Conservation (phyloP, 1,140 invertebrate species). For the Ostrea edulis region DNA sequence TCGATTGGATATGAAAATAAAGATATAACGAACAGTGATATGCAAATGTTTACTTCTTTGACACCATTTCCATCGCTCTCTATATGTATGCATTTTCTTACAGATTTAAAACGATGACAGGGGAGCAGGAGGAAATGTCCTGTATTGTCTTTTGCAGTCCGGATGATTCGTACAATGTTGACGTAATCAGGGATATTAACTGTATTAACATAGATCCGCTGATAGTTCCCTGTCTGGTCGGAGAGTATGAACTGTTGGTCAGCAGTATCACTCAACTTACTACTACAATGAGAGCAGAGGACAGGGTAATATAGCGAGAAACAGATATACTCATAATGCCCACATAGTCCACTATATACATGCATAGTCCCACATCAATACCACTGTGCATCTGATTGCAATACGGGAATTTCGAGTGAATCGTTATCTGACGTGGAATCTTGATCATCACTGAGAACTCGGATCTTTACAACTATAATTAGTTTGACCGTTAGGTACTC, state of each 20-base stretch:
- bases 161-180: constrained; percentile 14
- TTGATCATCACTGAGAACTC: no score
- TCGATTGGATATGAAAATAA: not conserved
- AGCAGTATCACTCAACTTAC: constrained; percentile 1
- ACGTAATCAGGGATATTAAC: not conserved
- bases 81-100: not conserved
- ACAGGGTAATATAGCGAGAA: not conserved
- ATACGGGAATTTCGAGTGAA: no score
- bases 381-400: no score
- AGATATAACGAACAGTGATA: not conserved
- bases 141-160: constrained; percentile 16
- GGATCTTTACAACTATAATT: no score
- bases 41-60: not conserved
- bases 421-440: no score
- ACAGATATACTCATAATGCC: no score
- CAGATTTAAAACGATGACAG: constrained; percentile 13
- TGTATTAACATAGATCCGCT: constrained; percentile 18
- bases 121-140: constrained; percentile 22
- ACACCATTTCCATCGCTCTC: no score
- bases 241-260: not conserved
- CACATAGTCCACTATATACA: no score
- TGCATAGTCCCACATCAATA: no score
- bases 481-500: no score
- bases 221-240: not conserved
- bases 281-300: not conserved